Base-by-base conservation (phyloP, 2,113 vertebrate genomes). In the Indicator indicator region DNA sequence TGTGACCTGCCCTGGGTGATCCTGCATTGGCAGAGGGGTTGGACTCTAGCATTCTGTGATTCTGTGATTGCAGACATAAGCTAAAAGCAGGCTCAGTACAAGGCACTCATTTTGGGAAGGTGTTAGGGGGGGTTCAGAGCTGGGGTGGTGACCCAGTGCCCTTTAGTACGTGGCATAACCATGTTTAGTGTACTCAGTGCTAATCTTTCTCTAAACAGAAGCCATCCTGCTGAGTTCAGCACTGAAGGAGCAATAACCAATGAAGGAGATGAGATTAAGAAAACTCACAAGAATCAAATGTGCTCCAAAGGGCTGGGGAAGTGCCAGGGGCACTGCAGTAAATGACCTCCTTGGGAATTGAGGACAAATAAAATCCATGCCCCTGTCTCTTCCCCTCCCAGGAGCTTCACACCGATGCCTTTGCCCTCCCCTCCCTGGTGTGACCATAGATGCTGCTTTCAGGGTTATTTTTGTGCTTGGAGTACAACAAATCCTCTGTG, bases 201-300 rank as follows among this genome's bases (percentile, higher is more conserved):
- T 98, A 97, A 98, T 94, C 81, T 64, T 90, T 94, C 93, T 96
- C 95, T 88, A 97, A 98, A 97, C 96, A 97, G 95, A 36, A 60
- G 88, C 76, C 27, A 95, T 96, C 96, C 95, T 95, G 92, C 96
- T 97, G 97, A 96, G 96, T 92, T 98, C 96, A 96, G 94, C 96
- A 93, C 85, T 81, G 96, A 70, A 92, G 85, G 93, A 97, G 95
- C 96, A 97, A 97, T 97, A 97, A 96, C 95, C 90, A 85, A 94
- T 40, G 89, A 94, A 94, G 96, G 93, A 95, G 95, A 95, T 79
- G 90, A 94, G 96, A 95, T 97, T 91, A 95, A 94, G 93, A 94
- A 85, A 93, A 95, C 94, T 95, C 92, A 77, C 75, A 84, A 92
- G 95, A 96, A 94, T 94, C 89, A 95, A 94, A 93, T 67, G 90